phyloP scores from a whole-genome alignment of 2,888 invertebrate species.

The Notocelia uddmanniana region DNA sequence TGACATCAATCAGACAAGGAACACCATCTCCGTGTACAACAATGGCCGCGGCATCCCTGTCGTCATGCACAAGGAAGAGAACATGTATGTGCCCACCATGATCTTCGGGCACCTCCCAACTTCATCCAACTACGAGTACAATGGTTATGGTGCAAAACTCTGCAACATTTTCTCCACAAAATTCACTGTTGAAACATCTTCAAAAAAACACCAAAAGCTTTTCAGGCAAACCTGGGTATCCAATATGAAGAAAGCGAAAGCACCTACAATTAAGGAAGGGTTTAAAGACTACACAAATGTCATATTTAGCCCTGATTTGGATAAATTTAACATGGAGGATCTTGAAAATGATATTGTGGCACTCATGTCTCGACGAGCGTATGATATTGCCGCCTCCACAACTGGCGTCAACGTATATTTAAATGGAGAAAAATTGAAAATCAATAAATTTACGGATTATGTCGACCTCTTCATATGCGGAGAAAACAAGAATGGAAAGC shows the following conservation, averaged over 20 bases:
- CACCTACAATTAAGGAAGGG: constrained; percentile 91
- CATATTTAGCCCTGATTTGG: constrained; percentile 97
- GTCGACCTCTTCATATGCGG: constrained; percentile 95
- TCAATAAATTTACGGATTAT: constrained; percentile 98
- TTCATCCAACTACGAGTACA: constrained; percentile 99
- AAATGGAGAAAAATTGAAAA: constrained; percentile 94
- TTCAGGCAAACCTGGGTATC: constrained; percentile 98
- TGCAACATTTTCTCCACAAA: constrained; percentile 99
- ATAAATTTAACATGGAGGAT: constrained; percentile 97
- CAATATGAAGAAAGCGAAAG: constrained; percentile 97
- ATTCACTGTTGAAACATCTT: constrained; percentile 98
- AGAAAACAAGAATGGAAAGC: constrained; percentile 93
- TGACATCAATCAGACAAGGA: constrained; percentile 94
- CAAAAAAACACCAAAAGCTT: constrained; percentile 92
- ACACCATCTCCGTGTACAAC: constrained; percentile 97
- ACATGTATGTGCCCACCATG: constrained; percentile 99
- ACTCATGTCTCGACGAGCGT: constrained; percentile 97
- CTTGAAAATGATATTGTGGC: constrained; percentile 97
- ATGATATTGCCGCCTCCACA: constrained; percentile 97
- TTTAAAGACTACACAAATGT: constrained; percentile 96
- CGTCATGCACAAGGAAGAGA: constrained; percentile 98
- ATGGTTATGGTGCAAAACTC: constrained; percentile 99
- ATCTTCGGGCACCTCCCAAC: constrained; percentile 99
- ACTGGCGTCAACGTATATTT: constrained; percentile 96
- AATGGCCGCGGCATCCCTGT: constrained; percentile 99